Evolutionary conservation across 1,140 invertebrate genomes (phyloP).

Genomic region (Drosophila jambulina): DNA sequence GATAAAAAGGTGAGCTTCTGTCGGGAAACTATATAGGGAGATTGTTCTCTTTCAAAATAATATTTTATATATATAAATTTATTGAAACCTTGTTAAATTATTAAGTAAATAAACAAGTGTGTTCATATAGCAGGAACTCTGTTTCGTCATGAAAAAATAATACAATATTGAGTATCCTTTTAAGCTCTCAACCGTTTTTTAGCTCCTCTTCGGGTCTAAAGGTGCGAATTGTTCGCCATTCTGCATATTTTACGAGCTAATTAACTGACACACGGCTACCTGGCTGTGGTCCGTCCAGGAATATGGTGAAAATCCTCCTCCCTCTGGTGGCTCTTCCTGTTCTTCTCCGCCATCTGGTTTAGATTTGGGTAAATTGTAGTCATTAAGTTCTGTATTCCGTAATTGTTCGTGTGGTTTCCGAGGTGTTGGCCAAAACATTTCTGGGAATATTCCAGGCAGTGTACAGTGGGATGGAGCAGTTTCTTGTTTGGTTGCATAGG

Average conservation of each 20-base stretch:
- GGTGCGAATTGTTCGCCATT: conserved; percentile 71
- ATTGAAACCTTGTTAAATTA: neutral
- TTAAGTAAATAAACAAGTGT: too few relatives aligned
- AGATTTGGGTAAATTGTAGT: conserved; percentile 42
- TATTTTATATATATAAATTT: neutral
- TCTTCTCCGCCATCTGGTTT: conserved; percentile 9
- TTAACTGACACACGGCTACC: conserved; percentile 68
- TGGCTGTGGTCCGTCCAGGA: conserved; percentile 20
- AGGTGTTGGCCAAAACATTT: neutral
- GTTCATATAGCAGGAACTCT: too few relatives aligned
- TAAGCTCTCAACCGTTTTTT: conserved; percentile 44
- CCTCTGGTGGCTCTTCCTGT: neutral
- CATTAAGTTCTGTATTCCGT: conserved; percentile 43
- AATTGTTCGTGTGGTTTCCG: conserved; percentile 6
- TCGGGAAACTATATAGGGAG: too few relatives aligned
- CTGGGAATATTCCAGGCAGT: neutral
- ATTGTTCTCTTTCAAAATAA: neutral
- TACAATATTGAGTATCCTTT: neutral
- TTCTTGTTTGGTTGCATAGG: neutral
- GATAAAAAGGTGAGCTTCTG: neutral
- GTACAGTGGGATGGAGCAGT: too few relatives aligned
- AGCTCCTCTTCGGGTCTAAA: conserved; percentile 38
- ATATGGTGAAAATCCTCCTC: neutral
- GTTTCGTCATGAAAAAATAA: neutral
- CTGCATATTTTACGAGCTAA: conserved; percentile 78